Conservation (phyloP, 2,888 invertebrate species). For the Chymomyza procnemis region DNA sequence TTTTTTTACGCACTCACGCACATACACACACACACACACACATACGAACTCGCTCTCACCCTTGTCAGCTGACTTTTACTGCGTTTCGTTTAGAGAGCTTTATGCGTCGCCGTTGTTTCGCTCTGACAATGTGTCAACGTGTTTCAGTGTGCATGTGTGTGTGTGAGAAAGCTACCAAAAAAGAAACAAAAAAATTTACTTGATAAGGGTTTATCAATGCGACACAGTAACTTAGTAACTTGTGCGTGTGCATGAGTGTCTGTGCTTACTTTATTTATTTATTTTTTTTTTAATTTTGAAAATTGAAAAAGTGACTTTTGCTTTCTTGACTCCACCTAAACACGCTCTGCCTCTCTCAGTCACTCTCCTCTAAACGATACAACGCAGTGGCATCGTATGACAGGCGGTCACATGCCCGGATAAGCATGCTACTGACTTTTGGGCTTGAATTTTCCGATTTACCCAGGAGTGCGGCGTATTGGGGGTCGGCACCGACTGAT, state of each 20-base stretch:
- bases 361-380: too few species aligned
- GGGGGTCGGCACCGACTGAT: background rate
- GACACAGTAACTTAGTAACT: constrained; percentile 74
- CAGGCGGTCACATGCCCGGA: constrained; percentile 37
- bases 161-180: background rate
- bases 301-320: constrained; percentile 77
- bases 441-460: background rate
- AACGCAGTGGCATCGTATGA: constrained; percentile 38
- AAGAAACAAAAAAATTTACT: constrained; percentile 41
- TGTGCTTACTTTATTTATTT: constrained; percentile 16
- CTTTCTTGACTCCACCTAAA: constrained; percentile 60
- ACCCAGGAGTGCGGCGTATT: background rate
- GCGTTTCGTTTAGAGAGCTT: constrained; percentile 64
- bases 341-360: too few species aligned
- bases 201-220: constrained; percentile 74
- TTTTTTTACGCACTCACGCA: constrained; percentile 36
- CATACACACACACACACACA: constrained; percentile 30
- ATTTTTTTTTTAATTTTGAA: constrained; percentile 62
- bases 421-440: constrained; percentile 18
- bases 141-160: constrained; percentile 19
- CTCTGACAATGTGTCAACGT: constrained; percentile 72
- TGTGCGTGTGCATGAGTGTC: constrained; percentile 37
- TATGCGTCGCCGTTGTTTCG: constrained; percentile 36
- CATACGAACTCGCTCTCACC: constrained; percentile 41
- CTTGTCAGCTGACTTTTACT: constrained; percentile 50